Evolutionary conservation across 2,797 vertebrate genomes (phyloP), one percentile per base, ranked within the genome.

Genomic region (Delichon dasypus): DNA sequence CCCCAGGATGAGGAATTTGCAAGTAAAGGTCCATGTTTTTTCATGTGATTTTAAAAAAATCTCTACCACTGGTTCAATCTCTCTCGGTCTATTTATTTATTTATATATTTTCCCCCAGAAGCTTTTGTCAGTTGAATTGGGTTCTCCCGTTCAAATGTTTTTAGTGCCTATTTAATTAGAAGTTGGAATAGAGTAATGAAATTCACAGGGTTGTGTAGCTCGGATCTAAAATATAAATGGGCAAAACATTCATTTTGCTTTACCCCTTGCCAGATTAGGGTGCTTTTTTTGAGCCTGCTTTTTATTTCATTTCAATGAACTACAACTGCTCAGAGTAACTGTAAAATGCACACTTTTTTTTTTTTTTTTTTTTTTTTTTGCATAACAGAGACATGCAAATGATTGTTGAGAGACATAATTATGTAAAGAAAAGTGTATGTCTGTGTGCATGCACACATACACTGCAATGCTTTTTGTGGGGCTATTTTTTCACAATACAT

Each of bases 81-180:
- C 54, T 73, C 58, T 88, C 51, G 25, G 34, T 71, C 51, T 81
- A 7, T 86, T 93, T 94, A 82, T 95, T 88, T 89, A 85, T 94
- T 92, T 91, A 80, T 89, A 76, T 96, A 44, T 96, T 55, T 95
- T 93, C 51, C 88, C 74, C 95, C 48, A 74, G 90, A 94, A 89
- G 85, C 85, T 95, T 97, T 94, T 96, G 94, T 90, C 90, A 85
- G 94, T 77, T 94, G 88, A 92, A 86, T 70, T 71, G 90, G 70
- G 82, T 93, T 97, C 89, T 95, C 57, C 90, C 1, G 3, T 96
- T 96, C 68, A 94, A 97, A 96, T 89, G 88, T 92, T 97, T 97
- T 97, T 96, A 97, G 95, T 97, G 95, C 84, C 93, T 96, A 66
- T 97, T 97, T 97, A 98, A 97, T 97, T 96, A 97, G 96, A 92